Base-by-base conservation (phyloP, 2,113 vertebrate species). In the Falco punctatus region DNA sequence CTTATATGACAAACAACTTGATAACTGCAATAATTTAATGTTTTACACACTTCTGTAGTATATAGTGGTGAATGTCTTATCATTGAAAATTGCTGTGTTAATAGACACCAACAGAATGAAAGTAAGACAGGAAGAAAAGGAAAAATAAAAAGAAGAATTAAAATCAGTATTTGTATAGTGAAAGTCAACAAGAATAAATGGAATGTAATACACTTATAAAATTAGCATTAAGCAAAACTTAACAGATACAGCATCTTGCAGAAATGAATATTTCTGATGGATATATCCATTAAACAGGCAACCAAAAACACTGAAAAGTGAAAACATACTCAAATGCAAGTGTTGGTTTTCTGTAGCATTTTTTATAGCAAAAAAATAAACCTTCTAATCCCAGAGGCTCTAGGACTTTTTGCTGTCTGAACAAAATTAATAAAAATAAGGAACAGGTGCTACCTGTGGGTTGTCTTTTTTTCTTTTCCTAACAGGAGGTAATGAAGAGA, bases 281-380 rank as follows among this genome's bases (percentile, higher is more conserved):
- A 57, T 65, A 16, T 61, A 55, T 40, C 10, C n/a, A 67, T 57
- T 79, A 57, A 79, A 84, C 1, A 58, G 28, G 26, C 3, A 78
- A 59, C 65, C 5, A 81, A 72, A 84, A 13, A 10, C 8, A 27
- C 5, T 58, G 24, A 90, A 78, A 81, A 64, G 13, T 33, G 27
- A 70, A 94, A 81, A 91, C 9, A 33, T 55, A 44, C 13, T 64
- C 22, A 42, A 32, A 81, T 82, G 1, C 5, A 83, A 9, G 4
- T 54, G 0, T 15, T 79, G 17, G 1, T 64, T 85, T 92, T 32
- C 48, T 90, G 15, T 40, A 23, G 1, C 0, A 0, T 51, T 52
- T 69, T 62, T 46, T 8, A 40, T 38, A 59, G 13, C 13, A 4
- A 69, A 27, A 21, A 72, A 83, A 58, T 57, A 8, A 12, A 18